phyloP scores from a whole-genome alignment of 2,888 invertebrate species.

The Coleophora deauratella region DNA sequence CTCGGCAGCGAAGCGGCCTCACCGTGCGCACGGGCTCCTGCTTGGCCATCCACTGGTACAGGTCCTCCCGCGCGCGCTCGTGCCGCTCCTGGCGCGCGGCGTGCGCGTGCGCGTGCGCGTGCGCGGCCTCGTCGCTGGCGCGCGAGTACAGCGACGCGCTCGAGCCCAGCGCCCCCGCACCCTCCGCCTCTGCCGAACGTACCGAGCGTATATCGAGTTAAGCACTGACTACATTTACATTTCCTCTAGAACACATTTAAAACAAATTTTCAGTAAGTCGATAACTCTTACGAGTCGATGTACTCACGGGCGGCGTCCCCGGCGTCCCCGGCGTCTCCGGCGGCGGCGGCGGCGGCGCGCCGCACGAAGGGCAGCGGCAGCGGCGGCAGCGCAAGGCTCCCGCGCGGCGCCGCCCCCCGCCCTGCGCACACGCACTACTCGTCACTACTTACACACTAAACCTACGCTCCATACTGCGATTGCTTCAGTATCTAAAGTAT shows the following conservation, averaged over 20 bases:
- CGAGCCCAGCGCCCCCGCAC: slow-evolving; percentile 81
- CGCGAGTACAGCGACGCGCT: neutral
- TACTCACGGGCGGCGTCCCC: slow-evolving; percentile 65
- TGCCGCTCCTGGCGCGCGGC: slow-evolving; percentile 53
- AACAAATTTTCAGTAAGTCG: no score
- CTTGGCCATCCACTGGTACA: slow-evolving; percentile 97
- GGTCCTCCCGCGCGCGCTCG: slow-evolving; percentile 84
- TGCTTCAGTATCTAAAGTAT: no score
- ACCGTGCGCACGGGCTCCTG: slow-evolving; percentile 80
- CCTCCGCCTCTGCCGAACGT: slow-evolving; percentile 61
- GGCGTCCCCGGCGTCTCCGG: slow-evolving; percentile 63
- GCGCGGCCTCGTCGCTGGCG: neutral
- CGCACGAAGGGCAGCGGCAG: slow-evolving; percentile 81
- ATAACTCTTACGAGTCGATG: no score
- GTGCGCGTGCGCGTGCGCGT: neutral
- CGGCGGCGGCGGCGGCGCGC: slow-evolving; percentile 76
- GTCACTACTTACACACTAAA: no score
- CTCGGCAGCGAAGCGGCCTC: slow-evolving; percentile 14
- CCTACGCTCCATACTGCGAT: no score
- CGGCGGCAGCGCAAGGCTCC: slow-evolving; percentile 81
- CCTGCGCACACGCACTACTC: slow-evolving; percentile 11
- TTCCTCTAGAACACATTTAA: no score
- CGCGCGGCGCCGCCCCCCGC: slow-evolving; percentile 70
- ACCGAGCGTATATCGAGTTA: neutral
- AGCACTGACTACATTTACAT: no score